A percentile compares a stretch with the other conserved stretches of the same genome.
Evolutionary conservation across 2,888 invertebrate species (phyloP).

Genomic region (Atethmia centrago): DNA sequence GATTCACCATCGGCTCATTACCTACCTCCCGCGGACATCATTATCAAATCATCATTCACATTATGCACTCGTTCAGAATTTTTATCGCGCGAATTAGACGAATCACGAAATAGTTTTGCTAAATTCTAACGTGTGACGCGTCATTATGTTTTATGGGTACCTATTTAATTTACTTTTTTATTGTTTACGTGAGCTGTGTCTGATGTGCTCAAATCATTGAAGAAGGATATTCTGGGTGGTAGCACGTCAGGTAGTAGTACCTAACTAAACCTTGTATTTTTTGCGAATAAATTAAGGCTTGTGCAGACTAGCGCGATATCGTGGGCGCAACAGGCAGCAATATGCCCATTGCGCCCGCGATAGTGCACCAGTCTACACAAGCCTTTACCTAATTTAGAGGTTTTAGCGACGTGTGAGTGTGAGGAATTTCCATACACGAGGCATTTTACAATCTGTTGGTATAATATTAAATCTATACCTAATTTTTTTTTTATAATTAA

Average conservation of each 20-base stretch:
- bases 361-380: too few species aligned
- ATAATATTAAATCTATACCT: background rate
- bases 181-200: slow-evolving; percentile 36
- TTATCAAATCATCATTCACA: slow-evolving; percentile 56
- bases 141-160: slow-evolving; percentile 55
- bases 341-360: too few species aligned
- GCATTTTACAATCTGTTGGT: background rate
- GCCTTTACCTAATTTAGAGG: slow-evolving; percentile 7
- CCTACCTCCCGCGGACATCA: slow-evolving; percentile 53
- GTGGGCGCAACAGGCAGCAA: too few species aligned
- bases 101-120: slow-evolving; percentile 43
- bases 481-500: background rate
- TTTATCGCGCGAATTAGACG: slow-evolving; percentile 56
- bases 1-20: slow-evolving; percentile 65
- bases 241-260: background rate
- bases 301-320: too few species aligned
- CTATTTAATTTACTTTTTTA: slow-evolving; percentile 65
- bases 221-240: slow-evolving; percentile 58
- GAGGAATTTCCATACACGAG: background rate
- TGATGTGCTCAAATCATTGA: slow-evolving; percentile 30
- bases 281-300: slow-evolving; percentile 6
- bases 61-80: slow-evolving; percentile 54
- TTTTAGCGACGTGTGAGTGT: too few species aligned
- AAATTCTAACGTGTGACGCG: slow-evolving; percentile 30
- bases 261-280: background rate